Evolutionary conservation across 1,140 invertebrate species (phyloP).

Genomic region (Mercenaria mercenaria): DNA sequence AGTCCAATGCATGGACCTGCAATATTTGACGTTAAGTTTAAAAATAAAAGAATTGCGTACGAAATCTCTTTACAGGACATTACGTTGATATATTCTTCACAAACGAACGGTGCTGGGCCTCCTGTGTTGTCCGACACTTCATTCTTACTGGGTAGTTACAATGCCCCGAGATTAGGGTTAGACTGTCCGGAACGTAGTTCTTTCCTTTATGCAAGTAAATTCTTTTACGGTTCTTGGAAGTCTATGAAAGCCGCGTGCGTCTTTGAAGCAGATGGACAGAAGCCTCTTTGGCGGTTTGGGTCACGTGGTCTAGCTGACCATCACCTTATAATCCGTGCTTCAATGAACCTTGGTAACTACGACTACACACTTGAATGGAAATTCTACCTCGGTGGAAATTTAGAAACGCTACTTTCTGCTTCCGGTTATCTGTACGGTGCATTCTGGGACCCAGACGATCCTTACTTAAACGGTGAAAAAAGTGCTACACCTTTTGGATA

Average conservation of each 20-base stretch:
- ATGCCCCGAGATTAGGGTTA: constrained; percentile 37
- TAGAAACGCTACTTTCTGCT: constrained; percentile 50
- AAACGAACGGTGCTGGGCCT: constrained; percentile 47
- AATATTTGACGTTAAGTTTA: constrained; percentile 54
- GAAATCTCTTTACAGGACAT: constrained; percentile 63
- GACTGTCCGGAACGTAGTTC: constrained; percentile 48
- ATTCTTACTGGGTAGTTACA: constrained; percentile 47
- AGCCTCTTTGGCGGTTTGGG: constrained; percentile 47
- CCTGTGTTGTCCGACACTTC: constrained; percentile 7
- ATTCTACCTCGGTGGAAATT: constrained; percentile 32
- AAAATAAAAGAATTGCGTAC: constrained; percentile 52
- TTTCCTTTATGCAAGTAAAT: neutral
- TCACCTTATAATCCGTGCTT: constrained; percentile 45
- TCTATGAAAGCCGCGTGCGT: constrained; percentile 27
- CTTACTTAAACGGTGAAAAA: constrained; percentile 19
- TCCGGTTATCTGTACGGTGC: constrained; percentile 59
- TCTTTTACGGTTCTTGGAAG: neutral
- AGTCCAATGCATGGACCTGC: constrained; percentile 41
- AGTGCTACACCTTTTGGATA: constrained; percentile 49
- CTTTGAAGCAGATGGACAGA: constrained; percentile 58
- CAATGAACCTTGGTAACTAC: constrained; percentile 65
- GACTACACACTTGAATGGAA: constrained; percentile 57
- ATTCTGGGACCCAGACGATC: constrained; percentile 55
- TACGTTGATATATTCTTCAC: constrained; percentile 53
- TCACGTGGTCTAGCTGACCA: constrained; percentile 33